These are phyloP conservation scores for Struthio camelus DNA, from an alignment of 2,113 vertebrate species.

Conservation along the genomic window DNA sequence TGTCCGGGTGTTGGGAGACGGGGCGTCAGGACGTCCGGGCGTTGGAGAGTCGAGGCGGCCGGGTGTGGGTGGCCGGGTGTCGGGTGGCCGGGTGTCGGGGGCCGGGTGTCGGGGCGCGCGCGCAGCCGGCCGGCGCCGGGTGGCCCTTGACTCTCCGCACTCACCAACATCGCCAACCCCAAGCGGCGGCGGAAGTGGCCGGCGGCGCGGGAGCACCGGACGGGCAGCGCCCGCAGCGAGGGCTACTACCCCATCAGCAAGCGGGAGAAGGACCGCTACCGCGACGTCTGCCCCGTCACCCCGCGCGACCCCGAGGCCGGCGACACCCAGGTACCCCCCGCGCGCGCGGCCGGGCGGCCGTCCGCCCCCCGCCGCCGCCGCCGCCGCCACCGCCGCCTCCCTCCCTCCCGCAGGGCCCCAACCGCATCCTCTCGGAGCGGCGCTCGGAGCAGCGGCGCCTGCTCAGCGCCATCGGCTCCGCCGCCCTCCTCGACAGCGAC, in stretches of 20 bases:
- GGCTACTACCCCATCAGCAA: constrained; percentile 94
- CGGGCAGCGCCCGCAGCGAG: constrained; percentile 89
- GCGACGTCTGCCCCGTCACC: constrained; percentile 87
- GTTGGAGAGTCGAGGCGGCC: too few species aligned
- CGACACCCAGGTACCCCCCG: constrained; percentile 77
- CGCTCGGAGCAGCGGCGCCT: constrained; percentile 90
- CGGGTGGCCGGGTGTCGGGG: too few species aligned
- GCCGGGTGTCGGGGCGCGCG: too few species aligned
- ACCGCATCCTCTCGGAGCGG: constrained; percentile 87
- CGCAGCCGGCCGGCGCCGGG: too few species aligned
- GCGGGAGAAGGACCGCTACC: constrained; percentile 92
- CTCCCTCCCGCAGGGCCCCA: constrained; percentile 77
- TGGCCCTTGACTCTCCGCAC: too few species aligned
- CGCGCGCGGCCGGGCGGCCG: not conserved
- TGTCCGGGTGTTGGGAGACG: not conserved
- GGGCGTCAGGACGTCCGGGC: too few species aligned
- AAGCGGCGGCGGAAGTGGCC: constrained; percentile 83
- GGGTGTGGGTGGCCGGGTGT: too few species aligned
- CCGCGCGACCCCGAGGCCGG: constrained; percentile 80
- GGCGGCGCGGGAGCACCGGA: constrained; percentile 86
- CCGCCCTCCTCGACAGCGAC: constrained; percentile 88
- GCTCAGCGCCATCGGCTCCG: constrained; percentile 88
- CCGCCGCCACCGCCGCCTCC: not conserved
- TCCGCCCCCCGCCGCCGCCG: not conserved
- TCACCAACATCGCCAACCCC: constrained; percentile 89